Evolutionary conservation across 1,140 invertebrate genomes (phyloP).

Genomic region (Pemphigus obesinymphae): DNA sequence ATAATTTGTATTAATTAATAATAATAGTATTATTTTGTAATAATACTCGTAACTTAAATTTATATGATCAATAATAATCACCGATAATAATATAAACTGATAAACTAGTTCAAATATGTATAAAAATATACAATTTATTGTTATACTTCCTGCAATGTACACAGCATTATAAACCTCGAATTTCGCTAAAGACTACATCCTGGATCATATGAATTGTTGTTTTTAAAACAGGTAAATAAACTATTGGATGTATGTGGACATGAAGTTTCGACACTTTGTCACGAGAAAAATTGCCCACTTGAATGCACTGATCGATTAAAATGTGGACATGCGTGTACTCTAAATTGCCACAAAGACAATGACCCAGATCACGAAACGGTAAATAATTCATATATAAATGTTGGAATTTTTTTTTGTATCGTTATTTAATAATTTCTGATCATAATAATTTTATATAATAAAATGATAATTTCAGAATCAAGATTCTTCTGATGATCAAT

Average conservation of each 20-base stretch:
- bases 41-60: neutral
- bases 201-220: neutral
- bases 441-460: neutral
- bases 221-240: neutral
- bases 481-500: too few relatives aligned
- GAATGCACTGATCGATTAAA: conserved; percentile 36
- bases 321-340: conserved; percentile 46
- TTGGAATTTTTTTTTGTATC: neutral
- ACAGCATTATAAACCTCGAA: neutral
- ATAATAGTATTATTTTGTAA: neutral
- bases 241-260: conserved; percentile 52
- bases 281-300: neutral
- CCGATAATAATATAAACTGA: neutral
- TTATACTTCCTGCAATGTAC: too few relatives aligned
- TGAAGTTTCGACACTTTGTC: conserved; percentile 44
- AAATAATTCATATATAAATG: too few relatives aligned
- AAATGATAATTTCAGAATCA: too few relatives aligned
- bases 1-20: neutral
- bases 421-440: neutral
- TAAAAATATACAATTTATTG: too few relatives aligned
- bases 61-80: neutral
- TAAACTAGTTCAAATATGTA: too few relatives aligned
- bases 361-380: conserved; percentile 44
- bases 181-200: neutral
- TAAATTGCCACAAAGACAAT: conserved; percentile 43